Percentiles rank a stretch among this genome's conserved stretches.
phyloP scores from a whole-genome alignment of 2,797 vertebrate genomes.

The Tragelaphus eurycerus region DNA sequence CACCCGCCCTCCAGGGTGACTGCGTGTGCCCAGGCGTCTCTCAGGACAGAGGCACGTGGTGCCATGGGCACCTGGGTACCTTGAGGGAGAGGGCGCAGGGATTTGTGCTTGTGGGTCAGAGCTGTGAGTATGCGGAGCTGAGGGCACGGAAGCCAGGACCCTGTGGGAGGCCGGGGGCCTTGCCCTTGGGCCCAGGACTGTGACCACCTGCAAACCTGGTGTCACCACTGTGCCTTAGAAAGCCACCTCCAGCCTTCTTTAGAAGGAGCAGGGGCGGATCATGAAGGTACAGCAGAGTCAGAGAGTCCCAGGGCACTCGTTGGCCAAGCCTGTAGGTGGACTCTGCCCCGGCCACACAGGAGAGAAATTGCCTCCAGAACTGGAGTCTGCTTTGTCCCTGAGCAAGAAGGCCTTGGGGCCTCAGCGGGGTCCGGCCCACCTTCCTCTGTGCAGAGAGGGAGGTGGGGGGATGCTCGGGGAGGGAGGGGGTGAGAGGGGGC shows the following conservation, averaged over 20 bases:
- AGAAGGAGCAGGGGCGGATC: neutral
- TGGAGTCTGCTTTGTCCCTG: neutral
- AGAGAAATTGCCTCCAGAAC: neutral
- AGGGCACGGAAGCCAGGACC: neutral
- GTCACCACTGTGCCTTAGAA: too few relatives aligned
- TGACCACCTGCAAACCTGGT: neutral
- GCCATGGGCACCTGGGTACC: too few relatives aligned
- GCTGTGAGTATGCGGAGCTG: neutral
- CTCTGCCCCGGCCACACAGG: neutral
- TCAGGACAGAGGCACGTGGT: neutral
- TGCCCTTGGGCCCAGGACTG: accelerated
- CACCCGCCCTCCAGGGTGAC: accelerated
- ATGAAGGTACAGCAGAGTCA: neutral
- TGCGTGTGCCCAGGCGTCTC: accelerated
- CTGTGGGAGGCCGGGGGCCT: neutral
- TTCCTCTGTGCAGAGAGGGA: neutral
- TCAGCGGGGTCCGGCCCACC: neutral
- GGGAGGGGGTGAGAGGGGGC: neutral
- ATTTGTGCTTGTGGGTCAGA: too few relatives aligned
- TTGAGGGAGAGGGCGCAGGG: accelerated
- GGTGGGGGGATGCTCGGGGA: neutral
- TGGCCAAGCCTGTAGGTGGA: neutral
- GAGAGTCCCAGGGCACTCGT: neutral
- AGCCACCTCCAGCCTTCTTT: too few relatives aligned
- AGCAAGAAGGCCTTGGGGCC: neutral